Base-by-base conservation (phyloP, 2,797 vertebrate genomes). In the Melanotaenia trifasciata region DNA sequence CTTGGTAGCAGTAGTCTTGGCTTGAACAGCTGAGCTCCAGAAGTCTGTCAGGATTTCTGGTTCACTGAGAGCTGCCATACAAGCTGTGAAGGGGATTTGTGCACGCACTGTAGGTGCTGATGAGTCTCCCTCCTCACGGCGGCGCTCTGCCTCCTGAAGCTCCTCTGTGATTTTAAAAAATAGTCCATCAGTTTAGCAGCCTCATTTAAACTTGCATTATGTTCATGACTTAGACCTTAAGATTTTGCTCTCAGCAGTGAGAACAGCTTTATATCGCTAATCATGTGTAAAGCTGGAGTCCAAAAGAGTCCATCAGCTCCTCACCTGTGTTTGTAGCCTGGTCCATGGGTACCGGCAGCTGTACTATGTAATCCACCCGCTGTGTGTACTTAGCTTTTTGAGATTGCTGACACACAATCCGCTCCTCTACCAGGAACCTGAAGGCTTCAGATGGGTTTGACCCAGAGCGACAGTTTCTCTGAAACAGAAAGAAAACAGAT, bases 301-400 rank as follows among this genome's bases (percentile, higher is more conserved):
- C 4, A 43, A 26, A 12, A 24, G 51, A n/a, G 45, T 20, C 43
- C 4, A 45, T 6, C 18, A 30, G 2, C 33, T 28, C 89, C 57
- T 94, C 73, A 99, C 98, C 94, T 93, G 96, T 97, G 93, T 99
- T 99, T 59, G 97, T 96, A 14, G 98, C 98, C 78, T 98, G 96
- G 58, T 99, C 98, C 97, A 98, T 98, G 74, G 96, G 98, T 68
- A 99, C 97, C 0, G 98, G 98, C 66, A 99, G 94, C 94, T 99
- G 98, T 84, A 99, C 95, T 1, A 99, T 99, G 75, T 99, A 99
- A 89, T 99, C 98, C 61, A 99, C 97, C n/a, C 98, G 93, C 88
- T 99, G 98, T 0, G 98, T 99, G 74, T 99, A 99, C 91, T 99
- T 99, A 85, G 98, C 97, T 89, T 98, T 99, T 82, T 97, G 96